Percentiles rank a stretch among this genome's conserved stretches.
These are phyloP conservation scores for Microtus richardsoni DNA, from an alignment of 2,113 vertebrate genomes.

Conservation along the genomic window DNA sequence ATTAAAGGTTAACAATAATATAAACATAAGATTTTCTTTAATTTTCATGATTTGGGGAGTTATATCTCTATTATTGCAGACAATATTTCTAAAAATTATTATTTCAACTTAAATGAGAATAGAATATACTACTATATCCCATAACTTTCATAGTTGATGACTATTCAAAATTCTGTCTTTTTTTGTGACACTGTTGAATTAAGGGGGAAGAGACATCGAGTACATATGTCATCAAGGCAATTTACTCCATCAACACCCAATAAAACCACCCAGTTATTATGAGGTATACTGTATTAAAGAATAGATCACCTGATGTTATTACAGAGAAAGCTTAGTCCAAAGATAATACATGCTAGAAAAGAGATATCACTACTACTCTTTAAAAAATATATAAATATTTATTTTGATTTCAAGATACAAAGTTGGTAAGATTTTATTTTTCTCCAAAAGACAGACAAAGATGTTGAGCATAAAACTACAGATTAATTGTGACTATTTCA, in stretches of 20 bases:
- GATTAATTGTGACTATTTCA: constrained; percentile 58
- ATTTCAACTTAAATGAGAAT: background rate
- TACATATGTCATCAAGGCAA: background rate
- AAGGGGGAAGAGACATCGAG: background rate
- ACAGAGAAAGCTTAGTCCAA: background rate
- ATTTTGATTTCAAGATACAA: background rate
- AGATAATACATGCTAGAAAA: background rate
- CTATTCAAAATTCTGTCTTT: background rate
- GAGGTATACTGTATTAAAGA: background rate
- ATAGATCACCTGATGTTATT: background rate
- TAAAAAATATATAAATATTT: background rate
- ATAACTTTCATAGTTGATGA: background rate
- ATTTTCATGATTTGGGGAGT: constrained; percentile 25
- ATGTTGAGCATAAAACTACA: background rate
- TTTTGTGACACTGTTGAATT: background rate
- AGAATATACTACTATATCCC: background rate
- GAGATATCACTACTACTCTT: background rate
- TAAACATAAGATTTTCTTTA: background rate
- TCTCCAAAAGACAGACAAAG: background rate
- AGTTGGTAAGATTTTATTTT: background rate
- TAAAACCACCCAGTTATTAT: background rate
- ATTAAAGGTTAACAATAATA: background rate
- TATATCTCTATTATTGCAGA: background rate
- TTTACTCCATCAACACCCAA: background rate
- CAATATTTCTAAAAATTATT: background rate